Evolutionary conservation across 1,140 invertebrate genomes (phyloP).

Genomic region (Cardiocondyla obscurior): DNA sequence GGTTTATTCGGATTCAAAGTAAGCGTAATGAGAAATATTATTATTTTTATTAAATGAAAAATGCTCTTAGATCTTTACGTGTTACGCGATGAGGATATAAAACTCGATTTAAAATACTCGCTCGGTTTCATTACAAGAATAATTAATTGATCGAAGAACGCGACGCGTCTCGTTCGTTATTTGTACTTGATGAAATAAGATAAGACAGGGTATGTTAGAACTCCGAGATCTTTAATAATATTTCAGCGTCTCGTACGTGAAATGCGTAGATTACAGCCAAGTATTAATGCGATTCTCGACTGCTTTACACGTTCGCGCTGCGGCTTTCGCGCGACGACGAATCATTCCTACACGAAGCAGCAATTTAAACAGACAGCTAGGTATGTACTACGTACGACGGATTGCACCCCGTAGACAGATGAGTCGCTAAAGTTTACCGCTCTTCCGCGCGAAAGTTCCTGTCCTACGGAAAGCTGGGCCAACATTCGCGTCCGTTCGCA

Average conservation of each 20-base stretch:
- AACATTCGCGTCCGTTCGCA: constrained; percentile 39
- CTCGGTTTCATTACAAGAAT: not conserved
- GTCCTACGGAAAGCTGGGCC: constrained; percentile 13
- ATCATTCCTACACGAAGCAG: constrained; percentile 45
- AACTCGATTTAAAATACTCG: not conserved
- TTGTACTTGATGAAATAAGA: not conserved
- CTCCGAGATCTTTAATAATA: constrained; percentile 1
- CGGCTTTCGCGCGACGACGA: constrained; percentile 34
- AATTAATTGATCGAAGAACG: not conserved
- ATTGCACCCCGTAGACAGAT: constrained; percentile 38
- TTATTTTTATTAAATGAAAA: not conserved
- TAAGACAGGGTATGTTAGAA: not conserved
- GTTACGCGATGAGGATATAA: not conserved
- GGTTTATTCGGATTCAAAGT: not conserved
- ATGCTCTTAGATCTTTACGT: not conserved
- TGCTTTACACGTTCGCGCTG: constrained; percentile 27
- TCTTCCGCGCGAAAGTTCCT: constrained; percentile 28
- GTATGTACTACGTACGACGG: constrained; percentile 25
- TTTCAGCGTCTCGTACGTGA: not conserved
- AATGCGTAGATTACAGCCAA: not conserved
- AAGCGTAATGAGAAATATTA: not conserved
- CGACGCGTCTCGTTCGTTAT: not conserved
- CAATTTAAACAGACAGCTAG: constrained; percentile 36
- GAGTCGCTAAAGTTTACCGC: constrained; percentile 31
- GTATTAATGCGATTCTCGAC: constrained; percentile 42